Evolutionary conservation across 2,888 invertebrate species (phyloP).

Genomic region (Neoscelio sp.): DNA sequence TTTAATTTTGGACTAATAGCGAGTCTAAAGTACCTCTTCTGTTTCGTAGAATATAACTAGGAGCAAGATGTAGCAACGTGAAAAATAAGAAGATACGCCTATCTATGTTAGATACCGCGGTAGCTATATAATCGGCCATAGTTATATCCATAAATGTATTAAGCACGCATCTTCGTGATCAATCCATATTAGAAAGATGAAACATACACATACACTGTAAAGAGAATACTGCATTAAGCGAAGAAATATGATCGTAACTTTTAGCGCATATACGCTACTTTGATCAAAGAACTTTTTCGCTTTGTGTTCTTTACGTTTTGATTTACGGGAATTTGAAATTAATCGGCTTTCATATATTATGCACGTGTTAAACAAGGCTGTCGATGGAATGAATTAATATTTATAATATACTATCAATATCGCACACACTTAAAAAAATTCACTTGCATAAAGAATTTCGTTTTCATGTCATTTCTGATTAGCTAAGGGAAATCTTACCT

Average conservation of each 20-base stretch:
- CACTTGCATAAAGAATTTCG: too few relatives aligned
- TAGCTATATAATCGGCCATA: slow-evolving; percentile 49
- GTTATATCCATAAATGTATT: slow-evolving; percentile 58
- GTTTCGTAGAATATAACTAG: slow-evolving; percentile 65
- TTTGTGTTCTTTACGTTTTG: too few relatives aligned
- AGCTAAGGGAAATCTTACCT: too few relatives aligned
- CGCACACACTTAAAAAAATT: too few relatives aligned
- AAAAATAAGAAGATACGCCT: slow-evolving; percentile 64
- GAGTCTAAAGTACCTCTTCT: slow-evolving; percentile 61
- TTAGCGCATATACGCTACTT: too few relatives aligned
- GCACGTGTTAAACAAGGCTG: too few relatives aligned
- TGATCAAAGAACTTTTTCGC: too few relatives aligned
- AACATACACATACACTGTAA: slow-evolving; percentile 48
- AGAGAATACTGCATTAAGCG: slow-evolving; percentile 39
- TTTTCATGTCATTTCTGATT: too few relatives aligned
- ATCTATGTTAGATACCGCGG: slow-evolving; percentile 31
- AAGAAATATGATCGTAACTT: slow-evolving; percentile 50
- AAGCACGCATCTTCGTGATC: slow-evolving; percentile 66
- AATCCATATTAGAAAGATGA: slow-evolving; percentile 63
- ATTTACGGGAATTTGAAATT: too few relatives aligned
- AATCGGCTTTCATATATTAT: too few relatives aligned
- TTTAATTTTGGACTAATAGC: slow-evolving; percentile 68
- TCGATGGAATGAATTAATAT: too few relatives aligned
- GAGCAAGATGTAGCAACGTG: slow-evolving; percentile 50
- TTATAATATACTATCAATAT: too few relatives aligned